Evolutionary conservation across 2,888 invertebrate species (phyloP), one percentile per base, ranked within the genome.

Genomic region (Sepioteuthis lessoniana): DNA sequence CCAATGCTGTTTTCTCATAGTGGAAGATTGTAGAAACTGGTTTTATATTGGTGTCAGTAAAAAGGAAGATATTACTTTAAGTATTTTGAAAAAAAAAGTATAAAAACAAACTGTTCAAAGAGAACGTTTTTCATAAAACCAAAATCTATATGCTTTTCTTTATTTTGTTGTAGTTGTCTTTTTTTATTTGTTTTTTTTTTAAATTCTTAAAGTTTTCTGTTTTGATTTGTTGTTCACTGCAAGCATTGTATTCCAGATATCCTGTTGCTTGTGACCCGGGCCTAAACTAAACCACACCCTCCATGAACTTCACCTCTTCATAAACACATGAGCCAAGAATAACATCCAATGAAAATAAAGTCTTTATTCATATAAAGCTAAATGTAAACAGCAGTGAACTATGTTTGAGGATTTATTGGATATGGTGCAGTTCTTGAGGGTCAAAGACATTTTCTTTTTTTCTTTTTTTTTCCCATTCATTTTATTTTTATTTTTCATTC

Each of bases 231-330:
- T 76, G 76, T 76, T 76, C n/a, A n/a, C 21, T 76, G n/a, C n/a
- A 76, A 76, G 76, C 76, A 76, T 76, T 76, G 76, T 76, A n/a
- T 76, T 76, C 76, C 76, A 76, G n/a, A 76, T 76, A 76, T 76
- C 76, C 76, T 76, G 76, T 76, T 76, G 76, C 76, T 76, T 76
- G n/a, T 76, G 76, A 76, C 76, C 76, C 76, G n/a, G n/a, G 19
- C 76, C 4, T n/a, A 76, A n/a, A 76, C 76, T 3, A 76, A 35
- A 35, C 76, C 76, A n/a, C 76, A 76, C 76, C 76, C 76, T n/a
- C 35, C n/a, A 19, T 76, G 76, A 76, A 76, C 76, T 76, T 76
- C 76, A 76, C 76, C 76, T 76, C 16, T 76, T 76, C 76, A n/a
- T 76, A 76, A 76, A 76, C 76, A 76, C 76, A 76, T 76, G 76